These are phyloP conservation scores for Ophioninae sp. DNA, from an alignment of 2,888 invertebrate genomes.

Conservation along the genomic window DNA sequence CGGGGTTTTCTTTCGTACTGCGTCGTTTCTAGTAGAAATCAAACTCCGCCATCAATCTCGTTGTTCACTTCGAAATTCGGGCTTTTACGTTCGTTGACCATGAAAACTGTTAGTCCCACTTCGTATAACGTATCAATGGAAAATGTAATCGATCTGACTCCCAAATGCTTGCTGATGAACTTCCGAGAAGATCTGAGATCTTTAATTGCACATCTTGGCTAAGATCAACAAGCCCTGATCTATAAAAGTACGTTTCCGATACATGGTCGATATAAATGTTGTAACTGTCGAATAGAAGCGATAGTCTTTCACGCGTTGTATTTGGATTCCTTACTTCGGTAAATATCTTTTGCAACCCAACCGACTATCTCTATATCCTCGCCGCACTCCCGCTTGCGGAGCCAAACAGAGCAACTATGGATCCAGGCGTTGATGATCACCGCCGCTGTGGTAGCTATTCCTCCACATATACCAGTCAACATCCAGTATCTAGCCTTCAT, in stretches of 20 bases:
- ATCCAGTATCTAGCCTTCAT: conserved; percentile 68
- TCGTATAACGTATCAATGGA: neutral
- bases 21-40: conserved; percentile 10
- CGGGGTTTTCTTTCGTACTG: neutral
- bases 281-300: neutral
- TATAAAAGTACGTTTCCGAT: neutral
- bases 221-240: conserved; percentile 12
- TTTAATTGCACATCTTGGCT: conserved; percentile 58
- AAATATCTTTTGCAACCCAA: conserved; percentile 69
- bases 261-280: neutral
- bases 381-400: neutral
- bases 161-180: conserved; percentile 11
- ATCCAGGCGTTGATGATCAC: neutral
- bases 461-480: conserved; percentile 42
- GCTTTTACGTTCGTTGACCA: neutral
- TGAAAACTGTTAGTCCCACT: neutral
- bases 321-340: conserved; percentile 69
- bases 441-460: conserved; percentile 7
- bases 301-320: conserved; percentile 70
- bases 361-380: neutral
- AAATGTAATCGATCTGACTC: neutral
- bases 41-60: neutral
- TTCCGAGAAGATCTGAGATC: conserved; percentile 22
- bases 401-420: neutral
- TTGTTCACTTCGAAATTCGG: neutral